Conservation (phyloP, 1,140 invertebrate genomes). For the Araneus ventricosus region DNA sequence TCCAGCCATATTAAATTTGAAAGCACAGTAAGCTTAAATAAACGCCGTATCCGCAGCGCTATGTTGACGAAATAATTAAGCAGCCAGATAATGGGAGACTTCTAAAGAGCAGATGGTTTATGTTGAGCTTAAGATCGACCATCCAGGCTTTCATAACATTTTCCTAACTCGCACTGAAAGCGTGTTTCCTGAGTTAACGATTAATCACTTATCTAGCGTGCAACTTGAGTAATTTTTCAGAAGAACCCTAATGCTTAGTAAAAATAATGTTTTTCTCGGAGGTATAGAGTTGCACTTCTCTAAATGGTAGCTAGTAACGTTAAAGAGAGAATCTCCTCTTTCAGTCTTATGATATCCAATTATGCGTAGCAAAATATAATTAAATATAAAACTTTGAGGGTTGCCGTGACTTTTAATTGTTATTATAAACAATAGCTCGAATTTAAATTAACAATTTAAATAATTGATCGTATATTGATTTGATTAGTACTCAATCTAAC, state of each 20-base stretch:
- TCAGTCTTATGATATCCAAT: not conserved
- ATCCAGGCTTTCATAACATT: not conserved
- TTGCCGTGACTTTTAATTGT: too few relatives aligned
- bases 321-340: not conserved
- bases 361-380: not conserved
- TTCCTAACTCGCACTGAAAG: not conserved
- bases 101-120: constrained; percentile 19
- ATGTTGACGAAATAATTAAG: constrained; percentile 20
- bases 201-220: not conserved
- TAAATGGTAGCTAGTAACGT: not conserved
- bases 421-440: too few relatives aligned
- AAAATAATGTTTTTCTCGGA: not conserved
- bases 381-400: too few relatives aligned
- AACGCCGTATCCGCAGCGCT: not conserved
- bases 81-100: not conserved
- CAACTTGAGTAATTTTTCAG: not conserved
- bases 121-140: not conserved
- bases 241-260: not conserved
- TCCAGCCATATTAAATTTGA: not conserved
- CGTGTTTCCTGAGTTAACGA: not conserved
- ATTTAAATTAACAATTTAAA: too few relatives aligned
- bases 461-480: too few relatives aligned
- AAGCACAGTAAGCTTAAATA: constrained; percentile 9
- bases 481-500: too few relatives aligned
- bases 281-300: not conserved